These are phyloP conservation scores for Mastacembelus armatus DNA, from an alignment of 2,797 vertebrate genomes.

Conservation along the genomic window DNA sequence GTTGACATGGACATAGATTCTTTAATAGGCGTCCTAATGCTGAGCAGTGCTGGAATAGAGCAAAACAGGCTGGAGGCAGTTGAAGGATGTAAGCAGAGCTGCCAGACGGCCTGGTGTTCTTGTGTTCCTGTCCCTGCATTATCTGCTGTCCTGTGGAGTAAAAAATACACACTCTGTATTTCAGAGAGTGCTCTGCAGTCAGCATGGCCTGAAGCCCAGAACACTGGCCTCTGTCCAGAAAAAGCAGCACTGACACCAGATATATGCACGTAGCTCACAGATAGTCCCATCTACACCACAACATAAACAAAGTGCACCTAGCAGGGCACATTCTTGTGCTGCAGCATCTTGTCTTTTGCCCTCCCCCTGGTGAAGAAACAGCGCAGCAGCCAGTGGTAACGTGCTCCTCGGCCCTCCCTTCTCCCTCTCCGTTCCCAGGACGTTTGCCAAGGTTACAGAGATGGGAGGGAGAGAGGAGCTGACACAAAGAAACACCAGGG, in stretches of 20 bases:
- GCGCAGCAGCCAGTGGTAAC: constrained; percentile 32
- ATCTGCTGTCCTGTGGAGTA: constrained; percentile 18
- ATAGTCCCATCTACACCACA: constrained; percentile 3
- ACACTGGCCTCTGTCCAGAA: constrained; percentile 11
- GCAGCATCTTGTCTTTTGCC: constrained; percentile 18
- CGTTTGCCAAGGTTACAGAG: constrained; percentile 63
- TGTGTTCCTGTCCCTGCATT: constrained; percentile 1
- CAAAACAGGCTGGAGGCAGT: neutral
- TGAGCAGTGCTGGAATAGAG: too few species aligned
- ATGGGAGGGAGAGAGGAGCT: constrained; percentile 19
- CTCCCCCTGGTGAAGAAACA: constrained; percentile 32
- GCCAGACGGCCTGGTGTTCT: constrained; percentile 9
- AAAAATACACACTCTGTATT: constrained; percentile 9
- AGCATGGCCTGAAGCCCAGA: constrained; percentile 9
- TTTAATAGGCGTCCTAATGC: too few species aligned
- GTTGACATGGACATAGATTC: too few species aligned
- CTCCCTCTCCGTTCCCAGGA: constrained; percentile 59
- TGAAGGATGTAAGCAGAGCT: constrained; percentile 9
- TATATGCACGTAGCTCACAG: constrained; percentile 9
- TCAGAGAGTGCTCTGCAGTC: constrained; percentile 33
- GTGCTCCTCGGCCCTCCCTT: constrained; percentile 8
- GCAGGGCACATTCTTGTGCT: constrained; percentile 13
- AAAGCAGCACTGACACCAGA: constrained; percentile 29
- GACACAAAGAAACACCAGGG: constrained; percentile 31
- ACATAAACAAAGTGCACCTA: neutral